Conservation (phyloP, 2,797 vertebrate genomes). For the Vireo griseus region DNA sequence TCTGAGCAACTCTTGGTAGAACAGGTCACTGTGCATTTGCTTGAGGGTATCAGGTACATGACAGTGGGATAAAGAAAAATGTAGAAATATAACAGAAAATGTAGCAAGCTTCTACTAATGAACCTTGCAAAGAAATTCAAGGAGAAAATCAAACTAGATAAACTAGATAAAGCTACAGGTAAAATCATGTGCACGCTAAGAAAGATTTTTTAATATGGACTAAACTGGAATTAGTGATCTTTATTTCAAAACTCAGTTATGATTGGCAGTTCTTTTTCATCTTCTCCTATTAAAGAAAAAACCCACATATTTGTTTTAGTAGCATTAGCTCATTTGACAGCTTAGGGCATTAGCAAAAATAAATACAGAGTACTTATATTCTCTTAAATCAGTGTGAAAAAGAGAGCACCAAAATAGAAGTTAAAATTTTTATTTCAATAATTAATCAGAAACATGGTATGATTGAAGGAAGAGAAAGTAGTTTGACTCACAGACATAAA, state of each 20-base stretch:
- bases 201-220: background rate
- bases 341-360: background rate
- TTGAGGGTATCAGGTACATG: conserved; percentile 6
- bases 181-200: background rate
- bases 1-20: conserved; percentile 17
- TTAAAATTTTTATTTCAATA: background rate
- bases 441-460: background rate
- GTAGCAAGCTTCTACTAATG: background rate
- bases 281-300: background rate
- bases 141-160: background rate
- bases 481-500: background rate
- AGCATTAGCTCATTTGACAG: background rate
- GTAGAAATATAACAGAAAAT: conserved; percentile 11
- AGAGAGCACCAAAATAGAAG: background rate
- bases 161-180: background rate
- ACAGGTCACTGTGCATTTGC: conserved; percentile 15
- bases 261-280: background rate
- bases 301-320: background rate
- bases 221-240: background rate
- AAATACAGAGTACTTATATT: background rate
- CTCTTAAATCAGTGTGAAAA: background rate
- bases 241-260: background rate
- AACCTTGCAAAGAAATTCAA: conserved; percentile 26
- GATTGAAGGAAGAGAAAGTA: background rate
- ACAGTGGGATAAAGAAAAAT: conserved; percentile 56